Percentiles rank a stretch among this genome's conserved stretches.
phyloP scores from a whole-genome alignment of 2,888 invertebrate genomes.

The Gastracanthus pulcherrimus region DNA sequence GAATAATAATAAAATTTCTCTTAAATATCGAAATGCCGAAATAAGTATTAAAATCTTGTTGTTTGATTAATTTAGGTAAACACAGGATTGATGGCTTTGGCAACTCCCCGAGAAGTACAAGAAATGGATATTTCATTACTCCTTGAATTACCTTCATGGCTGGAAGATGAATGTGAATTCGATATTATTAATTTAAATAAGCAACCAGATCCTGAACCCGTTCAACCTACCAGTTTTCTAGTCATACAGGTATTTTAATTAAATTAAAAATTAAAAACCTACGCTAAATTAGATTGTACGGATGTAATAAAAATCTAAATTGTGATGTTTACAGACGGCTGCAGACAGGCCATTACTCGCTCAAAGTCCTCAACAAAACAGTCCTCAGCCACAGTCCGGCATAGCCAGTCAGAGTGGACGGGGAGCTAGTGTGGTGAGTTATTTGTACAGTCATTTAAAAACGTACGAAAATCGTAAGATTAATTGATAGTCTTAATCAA shows the following conservation, averaged over 20 bases:
- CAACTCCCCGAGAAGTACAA: conserved; percentile 97
- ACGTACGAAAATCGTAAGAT: conserved; percentile 44
- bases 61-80: conserved; percentile 81
- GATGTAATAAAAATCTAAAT: conserved; percentile 11
- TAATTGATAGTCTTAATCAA: conserved; percentile 49
- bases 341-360: conserved; percentile 79
- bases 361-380: conserved; percentile 81
- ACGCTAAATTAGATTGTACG: conserved; percentile 13
- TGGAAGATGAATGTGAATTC: conserved; percentile 98
- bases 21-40: too few species aligned
- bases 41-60: background rate
- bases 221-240: conserved; percentile 90
- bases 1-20: background rate
- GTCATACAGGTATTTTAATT: conserved; percentile 86
- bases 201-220: conserved; percentile 83
- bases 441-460: conserved; percentile 25
- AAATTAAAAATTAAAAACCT: background rate
- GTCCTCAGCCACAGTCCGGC: conserved; percentile 84
- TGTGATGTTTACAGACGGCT: conserved; percentile 75
- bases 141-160: conserved; percentile 94
- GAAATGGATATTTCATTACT: conserved; percentile 97
- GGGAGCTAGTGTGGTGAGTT: conserved; percentile 91
- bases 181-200: conserved; percentile 92
- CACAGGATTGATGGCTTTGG: conserved; percentile 91
- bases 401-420: conserved; percentile 90